Evolutionary conservation across 1,140 invertebrate species (phyloP), one percentile per base, ranked within the genome.

Genomic region (Subanguina moxae): DNA sequence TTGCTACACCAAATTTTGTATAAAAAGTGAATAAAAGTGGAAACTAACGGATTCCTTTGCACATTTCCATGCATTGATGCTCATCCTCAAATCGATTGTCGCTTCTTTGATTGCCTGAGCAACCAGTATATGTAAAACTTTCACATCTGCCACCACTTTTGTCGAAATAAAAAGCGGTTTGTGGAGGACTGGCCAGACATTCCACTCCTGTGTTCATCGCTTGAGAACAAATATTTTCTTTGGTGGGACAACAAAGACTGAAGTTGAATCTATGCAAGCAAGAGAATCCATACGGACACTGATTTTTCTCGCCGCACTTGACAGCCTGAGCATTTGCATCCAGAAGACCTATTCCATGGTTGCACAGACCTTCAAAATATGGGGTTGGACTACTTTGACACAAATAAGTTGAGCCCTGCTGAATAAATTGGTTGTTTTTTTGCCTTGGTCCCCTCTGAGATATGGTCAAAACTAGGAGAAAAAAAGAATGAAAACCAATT

Each of bases 201-300:
- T 19, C 3, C 48, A 52, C 1, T 8, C 48, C 48, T 19, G 23
- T 52, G 48, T 52, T 52, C 48, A 21, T 52, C 23, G 48, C n/a
- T 52, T 52, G 48, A 7, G 48, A 21, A 25, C 48, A 52, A 52
- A 52, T 52, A 52, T 52, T 52, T 52, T 21, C 48, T 52, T 52
- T 25, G n/a, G 48, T 52, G 1, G 48, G 48, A 52, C 48, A 52
- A 52, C 48, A 52, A 7, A 52, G 17, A 21, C 48, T 52, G 8
- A 21, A 21, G 48, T 52, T 52, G 48, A 52, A 52, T 52, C 48
- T 19, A 7, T 15, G n/a, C 23, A 25, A 21, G 23, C 48, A 52
- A 8, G 23, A 19, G 17, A 52, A 52, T 7, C 48, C 48, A 21
- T 19, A 3, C 17, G 23, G n/a, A 52, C 48, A 52, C 8, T 8